Conservation (phyloP, 1,140 invertebrate genomes). For the Periplaneta americana region DNA sequence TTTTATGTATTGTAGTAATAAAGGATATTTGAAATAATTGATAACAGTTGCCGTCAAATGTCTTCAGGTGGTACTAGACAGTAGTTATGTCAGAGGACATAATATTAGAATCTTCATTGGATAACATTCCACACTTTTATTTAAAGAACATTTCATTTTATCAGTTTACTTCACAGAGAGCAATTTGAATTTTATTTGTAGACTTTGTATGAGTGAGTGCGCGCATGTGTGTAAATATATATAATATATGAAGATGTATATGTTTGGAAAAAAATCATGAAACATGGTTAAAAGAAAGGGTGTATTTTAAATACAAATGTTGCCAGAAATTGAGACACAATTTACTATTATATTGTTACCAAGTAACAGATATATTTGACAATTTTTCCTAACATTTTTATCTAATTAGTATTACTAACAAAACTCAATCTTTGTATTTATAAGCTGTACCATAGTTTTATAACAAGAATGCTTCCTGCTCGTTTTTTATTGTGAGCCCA, state of each 20-base stretch:
- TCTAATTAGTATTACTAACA: background rate
- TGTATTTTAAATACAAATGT: conserved; percentile 13
- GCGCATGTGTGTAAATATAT: background rate
- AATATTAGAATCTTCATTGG: background rate
- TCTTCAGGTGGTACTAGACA: too few species aligned
- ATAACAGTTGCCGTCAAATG: too few species aligned
- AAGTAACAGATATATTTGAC: background rate
- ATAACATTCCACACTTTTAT: background rate
- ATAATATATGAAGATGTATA: conserved; percentile 3
- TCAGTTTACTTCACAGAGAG: background rate
- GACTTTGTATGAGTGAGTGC: background rate
- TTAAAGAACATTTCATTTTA: background rate
- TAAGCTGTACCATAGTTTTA: background rate
- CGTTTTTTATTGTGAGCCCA: background rate
- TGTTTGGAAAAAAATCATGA: background rate
- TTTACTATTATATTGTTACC: conserved; percentile 9
- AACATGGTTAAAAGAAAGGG: background rate
- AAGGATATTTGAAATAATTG: too few species aligned
- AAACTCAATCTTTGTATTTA: background rate
- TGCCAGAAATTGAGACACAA: conserved; percentile 2
- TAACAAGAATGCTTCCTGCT: background rate
- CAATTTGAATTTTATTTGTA: background rate
- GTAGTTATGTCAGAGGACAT: too few species aligned
- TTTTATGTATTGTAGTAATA: too few species aligned
- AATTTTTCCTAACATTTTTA: background rate